These are phyloP conservation scores for Apogon talboti DNA, from an alignment of 2,797 vertebrate species.

Conservation along the genomic window DNA sequence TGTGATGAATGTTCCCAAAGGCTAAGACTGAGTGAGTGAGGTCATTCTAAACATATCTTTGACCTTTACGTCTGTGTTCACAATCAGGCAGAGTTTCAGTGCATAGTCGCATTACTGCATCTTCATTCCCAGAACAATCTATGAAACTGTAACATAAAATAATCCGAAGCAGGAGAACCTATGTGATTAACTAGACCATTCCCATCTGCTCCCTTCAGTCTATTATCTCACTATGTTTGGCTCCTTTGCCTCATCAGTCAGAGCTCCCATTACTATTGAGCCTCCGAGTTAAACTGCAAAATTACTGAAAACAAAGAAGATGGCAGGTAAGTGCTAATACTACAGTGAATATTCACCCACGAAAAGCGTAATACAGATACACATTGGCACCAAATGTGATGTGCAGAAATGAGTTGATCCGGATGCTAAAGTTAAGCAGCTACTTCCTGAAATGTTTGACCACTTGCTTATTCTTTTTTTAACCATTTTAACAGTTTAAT, in stretches of 20 bases:
- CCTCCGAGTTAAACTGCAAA: slow-evolving; percentile 32
- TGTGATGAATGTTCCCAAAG: slow-evolving; percentile 51
- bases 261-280: slow-evolving; percentile 17
- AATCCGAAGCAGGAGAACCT: slow-evolving; percentile 35
- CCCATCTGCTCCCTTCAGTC: slow-evolving; percentile 17
- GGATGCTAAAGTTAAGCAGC: slow-evolving; percentile 20
- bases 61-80: slow-evolving; percentile 34
- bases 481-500: slow-evolving; percentile 3
- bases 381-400: slow-evolving; percentile 74
- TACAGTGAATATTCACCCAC: slow-evolving; percentile 34
- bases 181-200: slow-evolving; percentile 17
- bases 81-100: slow-evolving; percentile 55
- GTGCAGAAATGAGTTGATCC: slow-evolving; percentile 35
- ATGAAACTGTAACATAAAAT: slow-evolving; percentile 23
- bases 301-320: slow-evolving; percentile 24
- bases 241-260: slow-evolving; percentile 10
- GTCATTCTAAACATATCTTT: slow-evolving; percentile 27
- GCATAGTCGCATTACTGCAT: slow-evolving; percentile 72
- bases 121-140: slow-evolving; percentile 33
- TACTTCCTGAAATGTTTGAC: slow-evolving; percentile 20
- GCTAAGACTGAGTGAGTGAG: slow-evolving; percentile 49
- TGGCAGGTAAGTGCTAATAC: slow-evolving; percentile 43
- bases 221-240: not conserved
- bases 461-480: not conserved
- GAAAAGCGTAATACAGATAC: slow-evolving; percentile 38